Evolutionary conservation across 1,140 invertebrate species (phyloP).

Genomic region (Bradynema listronoti): DNA sequence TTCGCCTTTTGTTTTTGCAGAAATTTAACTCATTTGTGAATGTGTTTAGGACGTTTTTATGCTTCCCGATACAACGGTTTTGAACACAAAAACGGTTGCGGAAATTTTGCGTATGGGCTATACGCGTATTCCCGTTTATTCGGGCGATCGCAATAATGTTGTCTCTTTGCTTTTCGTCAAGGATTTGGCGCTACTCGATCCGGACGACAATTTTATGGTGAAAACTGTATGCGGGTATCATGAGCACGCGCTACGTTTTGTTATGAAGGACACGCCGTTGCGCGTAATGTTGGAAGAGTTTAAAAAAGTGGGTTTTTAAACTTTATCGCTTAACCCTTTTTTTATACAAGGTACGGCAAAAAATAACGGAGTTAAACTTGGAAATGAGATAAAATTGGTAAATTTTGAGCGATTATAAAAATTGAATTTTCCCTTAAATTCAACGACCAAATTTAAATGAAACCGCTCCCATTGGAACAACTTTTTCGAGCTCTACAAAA

Average conservation of each 20-base stretch:
- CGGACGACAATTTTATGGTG: slow-evolving; percentile 59
- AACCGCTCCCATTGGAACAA: too few relatives aligned
- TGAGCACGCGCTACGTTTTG: slow-evolving; percentile 86
- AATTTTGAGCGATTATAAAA: too few relatives aligned
- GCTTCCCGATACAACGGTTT: slow-evolving; percentile 51
- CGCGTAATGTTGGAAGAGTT: slow-evolving; percentile 94
- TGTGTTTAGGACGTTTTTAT: slow-evolving; percentile 56
- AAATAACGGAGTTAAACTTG: too few relatives aligned
- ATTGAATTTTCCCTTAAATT: too few relatives aligned
- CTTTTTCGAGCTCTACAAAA: too few relatives aligned
- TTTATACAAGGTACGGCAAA: too few relatives aligned
- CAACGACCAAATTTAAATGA: too few relatives aligned
- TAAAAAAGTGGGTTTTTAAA: slow-evolving; percentile 81
- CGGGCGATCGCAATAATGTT: slow-evolving; percentile 71
- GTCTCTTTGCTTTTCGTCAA: slow-evolving; percentile 92
- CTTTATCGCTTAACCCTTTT: too few relatives aligned
- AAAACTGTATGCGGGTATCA: slow-evolving; percentile 88
- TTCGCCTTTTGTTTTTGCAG: slow-evolving; percentile 83
- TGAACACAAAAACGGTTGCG: slow-evolving; percentile 70
- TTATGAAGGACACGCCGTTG: slow-evolving; percentile 87
- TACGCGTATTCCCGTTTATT: slow-evolving; percentile 85
- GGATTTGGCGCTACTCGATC: slow-evolving; percentile 92
- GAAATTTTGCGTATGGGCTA: slow-evolving; percentile 89
- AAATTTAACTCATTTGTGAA: slow-evolving; percentile 66
- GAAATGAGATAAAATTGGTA: too few relatives aligned